Evolutionary conservation across 2,113 vertebrate genomes (phyloP).

Genomic region (Mystacornis crossleyi): DNA sequence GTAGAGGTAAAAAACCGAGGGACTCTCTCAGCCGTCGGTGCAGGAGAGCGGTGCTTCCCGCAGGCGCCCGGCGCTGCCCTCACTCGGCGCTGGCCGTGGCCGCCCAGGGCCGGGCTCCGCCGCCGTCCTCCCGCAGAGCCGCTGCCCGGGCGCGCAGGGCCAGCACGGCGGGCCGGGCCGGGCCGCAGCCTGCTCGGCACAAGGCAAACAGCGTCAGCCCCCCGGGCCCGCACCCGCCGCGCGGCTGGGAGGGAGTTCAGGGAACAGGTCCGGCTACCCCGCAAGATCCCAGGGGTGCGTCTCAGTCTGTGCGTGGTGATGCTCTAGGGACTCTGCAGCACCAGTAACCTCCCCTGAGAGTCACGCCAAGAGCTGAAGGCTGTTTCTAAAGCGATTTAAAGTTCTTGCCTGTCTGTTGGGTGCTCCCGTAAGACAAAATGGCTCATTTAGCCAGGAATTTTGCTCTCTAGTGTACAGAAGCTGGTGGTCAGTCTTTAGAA

Average conservation of each 20-base stretch:
- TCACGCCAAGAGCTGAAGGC: background rate
- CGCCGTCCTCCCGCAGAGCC: background rate
- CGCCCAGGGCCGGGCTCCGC: accelerated
- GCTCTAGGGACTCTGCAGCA: background rate
- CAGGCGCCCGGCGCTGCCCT: accelerated
- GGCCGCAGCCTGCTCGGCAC: background rate
- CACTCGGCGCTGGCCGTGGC: accelerated
- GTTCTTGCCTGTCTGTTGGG: background rate
- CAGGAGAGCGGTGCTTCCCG: background rate
- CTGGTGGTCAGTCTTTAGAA: background rate
- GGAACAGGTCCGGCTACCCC: background rate
- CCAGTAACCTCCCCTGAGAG: background rate
- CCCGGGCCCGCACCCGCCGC: accelerated
- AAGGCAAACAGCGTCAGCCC: accelerated
- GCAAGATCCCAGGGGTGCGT: accelerated
- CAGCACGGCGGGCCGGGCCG: background rate
- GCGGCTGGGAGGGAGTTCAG: accelerated
- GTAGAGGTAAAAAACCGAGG: background rate
- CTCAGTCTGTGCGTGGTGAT: accelerated
- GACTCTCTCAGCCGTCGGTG: background rate
- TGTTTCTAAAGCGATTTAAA: background rate
- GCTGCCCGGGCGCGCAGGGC: conserved; percentile 38
- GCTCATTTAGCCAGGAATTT: background rate
- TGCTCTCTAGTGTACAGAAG: background rate
- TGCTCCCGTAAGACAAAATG: background rate